These are phyloP conservation scores for Anser brachyrhynchus DNA, from an alignment of 2,113 vertebrate species.

Conservation along the genomic window DNA sequence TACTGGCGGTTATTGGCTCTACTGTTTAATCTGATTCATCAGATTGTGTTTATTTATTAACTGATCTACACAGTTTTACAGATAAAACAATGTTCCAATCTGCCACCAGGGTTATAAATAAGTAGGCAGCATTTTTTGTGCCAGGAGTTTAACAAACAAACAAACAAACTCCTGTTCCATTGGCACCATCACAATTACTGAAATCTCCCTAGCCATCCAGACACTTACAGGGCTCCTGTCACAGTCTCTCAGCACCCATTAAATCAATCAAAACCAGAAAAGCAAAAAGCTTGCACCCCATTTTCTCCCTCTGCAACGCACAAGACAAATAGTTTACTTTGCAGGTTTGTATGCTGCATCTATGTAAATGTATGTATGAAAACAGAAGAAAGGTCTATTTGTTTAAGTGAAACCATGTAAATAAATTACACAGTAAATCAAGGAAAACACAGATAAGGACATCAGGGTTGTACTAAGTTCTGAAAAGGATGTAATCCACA, in stretches of 20 bases:
- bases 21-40: conserved; percentile 28
- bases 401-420: neutral
- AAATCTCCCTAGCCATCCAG: neutral
- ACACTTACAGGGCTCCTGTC: neutral
- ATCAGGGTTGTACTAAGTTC: neutral
- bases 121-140: conserved; percentile 42
- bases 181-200: neutral
- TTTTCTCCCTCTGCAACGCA: neutral
- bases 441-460: neutral
- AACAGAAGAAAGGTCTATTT: neutral
- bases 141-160: conserved; percentile 39
- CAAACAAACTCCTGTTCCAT: neutral
- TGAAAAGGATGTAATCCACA: accelerated
- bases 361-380: neutral
- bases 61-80: conserved; percentile 20
- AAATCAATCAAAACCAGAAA: neutral
- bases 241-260: neutral
- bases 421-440: neutral
- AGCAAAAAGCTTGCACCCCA: neutral
- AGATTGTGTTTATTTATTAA: conserved; percentile 49
- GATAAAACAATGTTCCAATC: conserved; percentile 42
- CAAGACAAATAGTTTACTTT: neutral
- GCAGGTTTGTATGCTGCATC: neutral
- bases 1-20: neutral
- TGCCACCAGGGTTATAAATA: conserved; percentile 34